phyloP scores from a whole-genome alignment of 2,113 vertebrate species.

The Sitta europaea region DNA sequence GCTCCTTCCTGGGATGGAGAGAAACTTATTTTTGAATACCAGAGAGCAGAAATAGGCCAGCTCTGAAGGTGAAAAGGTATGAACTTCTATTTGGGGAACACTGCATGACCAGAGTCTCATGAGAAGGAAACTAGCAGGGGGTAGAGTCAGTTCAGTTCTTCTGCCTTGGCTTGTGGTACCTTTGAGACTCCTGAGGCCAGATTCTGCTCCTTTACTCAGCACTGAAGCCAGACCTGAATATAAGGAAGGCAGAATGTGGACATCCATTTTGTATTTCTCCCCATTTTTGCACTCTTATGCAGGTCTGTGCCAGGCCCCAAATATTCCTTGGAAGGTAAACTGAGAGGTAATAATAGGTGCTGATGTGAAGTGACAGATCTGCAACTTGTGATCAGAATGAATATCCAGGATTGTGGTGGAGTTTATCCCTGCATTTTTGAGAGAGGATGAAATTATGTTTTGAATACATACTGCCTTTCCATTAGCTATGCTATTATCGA shows the following conservation, averaged over 20 bases:
- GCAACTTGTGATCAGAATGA: background rate
- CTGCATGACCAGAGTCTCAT: background rate
- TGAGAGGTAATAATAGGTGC: background rate
- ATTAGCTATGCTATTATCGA: background rate
- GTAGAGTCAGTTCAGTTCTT: background rate
- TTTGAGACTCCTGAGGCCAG: background rate
- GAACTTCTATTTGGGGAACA: constrained; percentile 13
- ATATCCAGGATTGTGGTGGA: background rate
- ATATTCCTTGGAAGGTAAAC: background rate
- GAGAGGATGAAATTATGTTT: background rate
- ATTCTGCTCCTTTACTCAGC: background rate
- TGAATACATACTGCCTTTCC: background rate
- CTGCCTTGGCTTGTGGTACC: accelerated
- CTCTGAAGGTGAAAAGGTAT: constrained; percentile 53
- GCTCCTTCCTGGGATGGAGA: background rate
- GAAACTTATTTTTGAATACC: constrained; percentile 10
- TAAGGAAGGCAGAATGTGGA: background rate
- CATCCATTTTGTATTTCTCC: background rate
- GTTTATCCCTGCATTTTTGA: background rate
- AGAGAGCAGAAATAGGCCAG: constrained; percentile 20
- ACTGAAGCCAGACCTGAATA: background rate
- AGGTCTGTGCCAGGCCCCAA: accelerated
- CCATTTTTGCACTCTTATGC: background rate
- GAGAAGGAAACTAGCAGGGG: background rate
- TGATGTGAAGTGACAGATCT: background rate